Conservation (phyloP, 2,888 invertebrate genomes). For the Lymantria monacha region DNA sequence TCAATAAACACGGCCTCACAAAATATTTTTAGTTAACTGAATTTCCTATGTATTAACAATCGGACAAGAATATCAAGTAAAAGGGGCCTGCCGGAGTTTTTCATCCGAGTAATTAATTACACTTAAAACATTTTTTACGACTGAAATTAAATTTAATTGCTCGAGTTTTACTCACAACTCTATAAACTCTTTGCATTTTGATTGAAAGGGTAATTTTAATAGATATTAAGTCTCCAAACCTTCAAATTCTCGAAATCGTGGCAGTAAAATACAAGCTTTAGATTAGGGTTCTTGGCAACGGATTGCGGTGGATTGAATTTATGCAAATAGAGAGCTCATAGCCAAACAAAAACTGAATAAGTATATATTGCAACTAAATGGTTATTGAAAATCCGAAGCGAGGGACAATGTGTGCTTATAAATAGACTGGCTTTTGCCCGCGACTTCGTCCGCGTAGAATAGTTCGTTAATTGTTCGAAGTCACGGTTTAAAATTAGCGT, state of each 20-base stretch:
- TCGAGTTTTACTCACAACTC: conserved; percentile 1
- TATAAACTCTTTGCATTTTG: conserved; percentile 10
- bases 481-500: too few species aligned
- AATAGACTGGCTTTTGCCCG: too few species aligned
- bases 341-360: too few species aligned
- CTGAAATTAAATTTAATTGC: conserved; percentile 2
- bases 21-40: too few species aligned
- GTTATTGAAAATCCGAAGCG: too few species aligned
- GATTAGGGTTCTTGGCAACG: background rate
- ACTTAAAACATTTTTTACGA: conserved; percentile 3
- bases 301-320: background rate
- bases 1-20: too few species aligned
- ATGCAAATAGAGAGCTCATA: too few species aligned
- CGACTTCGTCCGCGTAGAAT: too few species aligned
- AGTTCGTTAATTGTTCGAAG: too few species aligned
- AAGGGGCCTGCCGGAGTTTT: background rate
- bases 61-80: background rate
- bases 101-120: conserved; percentile 4
- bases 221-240: conserved; percentile 16
- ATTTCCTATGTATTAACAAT: background rate
- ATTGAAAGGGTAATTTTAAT: conserved; percentile 19
- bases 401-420: too few species aligned
- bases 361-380: too few species aligned
- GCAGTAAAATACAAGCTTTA: background rate
- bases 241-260: background rate